These are phyloP conservation scores for Coptotermes formosanus DNA, from an alignment of 1,140 invertebrate species.

Conservation along the genomic window DNA sequence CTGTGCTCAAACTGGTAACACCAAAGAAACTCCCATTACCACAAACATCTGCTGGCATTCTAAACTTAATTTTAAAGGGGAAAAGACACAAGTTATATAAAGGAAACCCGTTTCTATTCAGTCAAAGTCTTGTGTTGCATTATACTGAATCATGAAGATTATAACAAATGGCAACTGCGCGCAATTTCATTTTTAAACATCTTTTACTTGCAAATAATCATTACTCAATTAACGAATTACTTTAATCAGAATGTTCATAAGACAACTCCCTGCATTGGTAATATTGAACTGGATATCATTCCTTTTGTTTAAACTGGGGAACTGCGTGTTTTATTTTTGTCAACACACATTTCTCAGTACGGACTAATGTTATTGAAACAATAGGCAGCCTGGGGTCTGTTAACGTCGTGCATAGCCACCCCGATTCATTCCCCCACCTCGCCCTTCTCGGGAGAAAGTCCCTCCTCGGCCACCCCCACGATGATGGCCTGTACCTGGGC, in stretches of 20 bases:
- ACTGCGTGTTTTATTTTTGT: slow-evolving; percentile 26
- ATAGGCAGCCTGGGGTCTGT: not conserved
- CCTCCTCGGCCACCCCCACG: slow-evolving; percentile 40
- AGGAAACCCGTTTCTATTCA: slow-evolving; percentile 24
- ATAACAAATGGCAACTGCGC: slow-evolving; percentile 26
- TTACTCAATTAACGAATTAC: slow-evolving; percentile 19
- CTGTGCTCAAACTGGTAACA: not conserved
- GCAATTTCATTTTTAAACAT: slow-evolving; percentile 25
- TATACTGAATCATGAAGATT: slow-evolving; percentile 25
- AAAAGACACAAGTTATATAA: not conserved
- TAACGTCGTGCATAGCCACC: slow-evolving; percentile 39
- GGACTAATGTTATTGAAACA: slow-evolving; percentile 15
- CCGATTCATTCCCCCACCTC: slow-evolving; percentile 47
- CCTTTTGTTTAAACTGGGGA: slow-evolving; percentile 21
- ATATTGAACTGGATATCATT: slow-evolving; percentile 21
- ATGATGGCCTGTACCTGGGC: slow-evolving; percentile 38
- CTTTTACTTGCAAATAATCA: slow-evolving; percentile 21
- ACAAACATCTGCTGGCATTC: not conserved
- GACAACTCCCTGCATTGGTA: slow-evolving; percentile 25
- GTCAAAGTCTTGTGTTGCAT: slow-evolving; percentile 29
- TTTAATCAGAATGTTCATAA: slow-evolving; percentile 26
- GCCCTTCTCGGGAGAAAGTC: slow-evolving; percentile 45
- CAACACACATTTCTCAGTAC: slow-evolving; percentile 18
- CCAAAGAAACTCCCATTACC: not conserved
- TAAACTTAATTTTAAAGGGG: slow-evolving; percentile 26